A percentile compares a stretch with the other conserved stretches of the same genome.
Conservation (phyloP, 2,113 vertebrate genomes). For the Morone saxatilis region DNA sequence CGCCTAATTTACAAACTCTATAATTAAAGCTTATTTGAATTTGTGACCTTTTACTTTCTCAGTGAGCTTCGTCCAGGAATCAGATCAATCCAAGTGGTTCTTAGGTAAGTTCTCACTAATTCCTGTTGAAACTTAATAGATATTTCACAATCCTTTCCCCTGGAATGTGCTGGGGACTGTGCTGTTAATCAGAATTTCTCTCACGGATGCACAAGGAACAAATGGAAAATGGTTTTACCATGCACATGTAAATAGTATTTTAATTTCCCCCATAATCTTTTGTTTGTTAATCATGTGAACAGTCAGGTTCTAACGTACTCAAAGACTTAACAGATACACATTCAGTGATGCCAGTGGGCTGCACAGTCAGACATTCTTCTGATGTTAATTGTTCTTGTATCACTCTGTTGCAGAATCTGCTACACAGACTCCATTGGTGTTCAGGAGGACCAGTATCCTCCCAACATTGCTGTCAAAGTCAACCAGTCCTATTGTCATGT, state of each 20-base stretch:
- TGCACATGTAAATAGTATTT: background rate
- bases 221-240: background rate
- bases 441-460: conserved; percentile 98
- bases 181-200: background rate
- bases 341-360: background rate
- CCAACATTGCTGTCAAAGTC: conserved; percentile 97
- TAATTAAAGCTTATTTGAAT: conserved; percentile 4
- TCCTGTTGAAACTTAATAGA: background rate
- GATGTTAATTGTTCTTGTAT: background rate
- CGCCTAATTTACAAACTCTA: conserved; percentile 3
- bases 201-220: background rate
- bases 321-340: too few relatives aligned
- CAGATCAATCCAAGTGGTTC: conserved; percentile 95
- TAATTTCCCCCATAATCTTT: background rate
- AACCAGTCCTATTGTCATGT: conserved; percentile 99
- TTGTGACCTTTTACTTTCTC: conserved; percentile 25
- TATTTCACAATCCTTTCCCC: background rate
- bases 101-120: conserved; percentile 86
- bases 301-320: background rate
- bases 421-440: conserved; percentile 95
- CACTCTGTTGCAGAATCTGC: conserved; percentile 89
- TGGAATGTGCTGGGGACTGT: background rate
- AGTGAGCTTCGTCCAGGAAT: conserved; percentile 95
- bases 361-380: background rate
- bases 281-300: background rate